phyloP scores from a whole-genome alignment of 2,888 invertebrate species.

The Platycheirus rosarum region DNA sequence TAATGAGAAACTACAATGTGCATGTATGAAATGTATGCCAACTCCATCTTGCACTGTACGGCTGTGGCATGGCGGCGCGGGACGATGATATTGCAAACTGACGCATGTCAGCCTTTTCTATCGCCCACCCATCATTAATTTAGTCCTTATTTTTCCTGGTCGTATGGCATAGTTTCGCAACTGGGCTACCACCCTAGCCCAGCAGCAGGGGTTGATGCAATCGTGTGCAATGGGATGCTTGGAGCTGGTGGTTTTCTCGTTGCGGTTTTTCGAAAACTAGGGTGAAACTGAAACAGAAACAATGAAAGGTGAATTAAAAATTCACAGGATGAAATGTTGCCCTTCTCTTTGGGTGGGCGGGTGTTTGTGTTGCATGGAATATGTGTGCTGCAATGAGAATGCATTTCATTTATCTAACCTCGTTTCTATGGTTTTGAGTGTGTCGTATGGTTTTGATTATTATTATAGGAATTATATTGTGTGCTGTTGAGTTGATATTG shows the following conservation, averaged over 20 bases:
- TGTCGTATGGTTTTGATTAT: neutral
- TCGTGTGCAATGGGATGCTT: conserved; percentile 1
- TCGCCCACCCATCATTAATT: conserved; percentile 46
- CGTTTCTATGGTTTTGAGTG: conserved; percentile 25
- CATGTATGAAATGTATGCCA: conserved; percentile 44
- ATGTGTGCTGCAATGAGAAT: no score
- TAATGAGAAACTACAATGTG: conserved; percentile 59
- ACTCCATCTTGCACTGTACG: conserved; percentile 20
- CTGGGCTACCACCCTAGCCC: neutral
- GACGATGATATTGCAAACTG: conserved; percentile 22
- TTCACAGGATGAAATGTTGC: conserved; percentile 41
- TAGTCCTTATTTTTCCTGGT: conserved; percentile 45
- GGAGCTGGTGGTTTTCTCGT: conserved; percentile 8
- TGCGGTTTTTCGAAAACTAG: conserved; percentile 42
- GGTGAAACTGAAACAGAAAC: conserved; percentile 21
- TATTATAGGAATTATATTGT: no score
- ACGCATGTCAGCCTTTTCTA: conserved; percentile 27
- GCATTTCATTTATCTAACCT: conserved; percentile 46
- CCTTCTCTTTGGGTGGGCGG: no score
- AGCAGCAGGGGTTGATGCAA: neutral
- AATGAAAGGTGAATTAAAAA: conserved; percentile 51
- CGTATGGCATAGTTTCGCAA: conserved; percentile 49
- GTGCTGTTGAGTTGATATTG: no score
- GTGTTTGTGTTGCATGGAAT: no score
- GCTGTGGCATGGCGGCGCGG: no score